Conservation (phyloP, 2,113 vertebrate species). For the Lagenorhynchus albirostris region DNA sequence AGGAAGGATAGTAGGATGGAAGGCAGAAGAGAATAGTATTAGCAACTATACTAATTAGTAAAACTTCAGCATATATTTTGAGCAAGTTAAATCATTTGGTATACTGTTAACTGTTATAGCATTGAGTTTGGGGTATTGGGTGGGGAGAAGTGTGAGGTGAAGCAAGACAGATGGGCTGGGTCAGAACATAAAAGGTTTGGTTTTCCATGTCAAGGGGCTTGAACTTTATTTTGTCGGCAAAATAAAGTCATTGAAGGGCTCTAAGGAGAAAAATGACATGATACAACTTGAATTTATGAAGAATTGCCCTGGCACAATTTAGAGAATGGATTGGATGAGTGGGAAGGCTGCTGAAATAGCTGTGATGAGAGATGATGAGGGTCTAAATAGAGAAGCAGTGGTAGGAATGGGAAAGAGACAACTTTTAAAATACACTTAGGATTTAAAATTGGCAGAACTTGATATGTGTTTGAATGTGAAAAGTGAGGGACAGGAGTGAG, state of each 20-base stretch:
- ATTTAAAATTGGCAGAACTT: neutral
- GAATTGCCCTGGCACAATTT: neutral
- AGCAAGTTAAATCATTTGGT: neutral
- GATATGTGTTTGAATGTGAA: neutral
- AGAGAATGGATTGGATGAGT: neutral
- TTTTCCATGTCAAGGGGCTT: neutral
- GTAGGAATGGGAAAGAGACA: neutral
- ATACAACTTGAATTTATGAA: slow-evolving; percentile 9
- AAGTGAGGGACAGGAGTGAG: neutral
- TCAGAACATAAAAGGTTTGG: neutral
- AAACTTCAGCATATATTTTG: neutral
- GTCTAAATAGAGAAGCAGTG: neutral
- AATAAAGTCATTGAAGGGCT: neutral
- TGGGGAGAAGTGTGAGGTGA: neutral
- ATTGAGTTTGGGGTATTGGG: neutral
- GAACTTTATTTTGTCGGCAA: neutral
- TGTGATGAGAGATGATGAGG: neutral
- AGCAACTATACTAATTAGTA: neutral
- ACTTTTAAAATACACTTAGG: neutral
- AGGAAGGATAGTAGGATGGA: neutral
- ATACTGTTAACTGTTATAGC: neutral
- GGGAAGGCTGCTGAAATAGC: neutral
- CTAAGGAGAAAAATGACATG: neutral
- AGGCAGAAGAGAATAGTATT: neutral
- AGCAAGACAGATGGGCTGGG: neutral